Base-by-base conservation (phyloP, 2,888 invertebrate genomes). In the Gonocerus acuteangulatus region DNA sequence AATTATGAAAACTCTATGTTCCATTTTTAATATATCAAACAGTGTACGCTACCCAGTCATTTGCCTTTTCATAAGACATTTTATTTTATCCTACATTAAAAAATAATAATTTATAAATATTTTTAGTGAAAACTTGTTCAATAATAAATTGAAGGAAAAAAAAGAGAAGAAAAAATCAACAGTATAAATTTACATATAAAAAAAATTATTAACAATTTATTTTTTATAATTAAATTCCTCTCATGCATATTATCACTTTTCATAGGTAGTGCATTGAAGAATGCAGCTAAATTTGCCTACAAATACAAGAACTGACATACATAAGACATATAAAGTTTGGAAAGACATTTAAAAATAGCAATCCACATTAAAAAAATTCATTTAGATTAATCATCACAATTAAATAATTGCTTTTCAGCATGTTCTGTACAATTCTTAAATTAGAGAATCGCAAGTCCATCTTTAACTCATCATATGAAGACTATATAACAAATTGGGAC, bases 1-100 rank as follows among this genome's bases (percentile, higher is more conserved):
- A 54, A 54, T 34, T 34, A 54, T 42, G 42, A 36, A 54, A 54
- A 54, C 42, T 13, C 21, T 54, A 42, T 39, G 42, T 54, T 54
- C 16, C 54, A 42, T 42, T 22, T 36, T 39, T 39, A 22, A 39
- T 15, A 11, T 54, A 54, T 54, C 54, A 54, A 54, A 54, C 54
- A 54, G 18, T 39, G 39, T 52, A 42, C 23, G 21, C 39, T 42
- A 54, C 42, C 54, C 54, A 54, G 54, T 54, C 54, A 11, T 54
- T 52, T 54, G 42, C 42, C 54, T 54, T 54, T 36, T 47, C 18
- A 39, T 42, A 9, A 54, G 39, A 54, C 36, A 54, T 54, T 22
- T 21, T 19, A 54, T 54, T 51, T 54, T 39, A 21, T 42, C 39
- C 54, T 54, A 54, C 47, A 54, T n/a, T 42, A 21, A 54, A 54